Evolutionary conservation across 2,888 invertebrate genomes (phyloP), one percentile per base, ranked within the genome.

Genomic region (Aspidiotus rigidus): DNA sequence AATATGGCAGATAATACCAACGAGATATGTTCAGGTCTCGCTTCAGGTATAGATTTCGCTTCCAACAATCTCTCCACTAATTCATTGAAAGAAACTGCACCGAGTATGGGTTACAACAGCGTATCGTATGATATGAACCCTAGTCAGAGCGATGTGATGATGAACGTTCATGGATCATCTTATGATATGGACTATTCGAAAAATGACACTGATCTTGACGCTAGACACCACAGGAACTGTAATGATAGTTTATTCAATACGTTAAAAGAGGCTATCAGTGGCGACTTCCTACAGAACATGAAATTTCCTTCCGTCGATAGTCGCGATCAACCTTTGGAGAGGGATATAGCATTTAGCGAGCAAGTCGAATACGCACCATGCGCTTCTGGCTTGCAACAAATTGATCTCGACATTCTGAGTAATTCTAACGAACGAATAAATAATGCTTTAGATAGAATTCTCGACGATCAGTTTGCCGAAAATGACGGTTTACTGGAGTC

Each of bases 401-500:
- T 66, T 6, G 66, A 66, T 66, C n/a, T 66, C 44, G 66, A 66
- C 57, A 66, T 66, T 17, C 56, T 66, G n/a, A 66, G 57, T 15
- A 56, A 66, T 42, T 57, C 66, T 11, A 66, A 16, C 44, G 66
- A 66, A 44, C 56, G 66, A 56, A 66, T 66, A 9, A 66, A 66
- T 66, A 11, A 55, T 1, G 56, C 40, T 42, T 57, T 66, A n/a
- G 66, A 66, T 49, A 5, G 66, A 7, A 66, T 66, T 44, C 57
- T 66, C 28, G 66, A 66, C 28, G 66, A 66, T 44, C 66, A 66
- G 57, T 66, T 66, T 66, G 42, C 66, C 9, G 66, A 66, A 28
- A 66, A 66, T 28, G 66, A 66, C 17, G 55, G 57, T 0, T 44
- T 66, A n/a, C 42, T 66, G 17, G 66, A 66, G 28, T 66, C 66